Conservation (phyloP, 92 coral and sea anemone genomes). For the Parazoanthus darwini region DNA sequence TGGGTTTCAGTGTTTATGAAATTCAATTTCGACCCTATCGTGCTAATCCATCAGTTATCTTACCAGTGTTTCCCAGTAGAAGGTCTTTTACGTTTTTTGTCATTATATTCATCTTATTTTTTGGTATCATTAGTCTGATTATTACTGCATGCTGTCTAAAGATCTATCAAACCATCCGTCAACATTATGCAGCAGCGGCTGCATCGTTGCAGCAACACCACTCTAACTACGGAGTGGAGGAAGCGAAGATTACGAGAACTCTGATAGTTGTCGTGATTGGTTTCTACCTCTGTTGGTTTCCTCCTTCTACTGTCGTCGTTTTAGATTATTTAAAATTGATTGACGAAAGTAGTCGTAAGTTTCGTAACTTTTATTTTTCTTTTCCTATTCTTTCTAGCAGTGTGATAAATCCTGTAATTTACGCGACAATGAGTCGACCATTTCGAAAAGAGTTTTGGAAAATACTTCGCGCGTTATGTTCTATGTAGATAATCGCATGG, state of each 20-base stretch:
- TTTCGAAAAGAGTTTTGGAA: background rate
- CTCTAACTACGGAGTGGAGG: constrained; percentile 18
- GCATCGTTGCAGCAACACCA: background rate
- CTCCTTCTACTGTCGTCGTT: background rate
- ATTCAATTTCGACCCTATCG: background rate
- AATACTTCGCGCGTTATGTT: too few species aligned
- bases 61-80: background rate
- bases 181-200: background rate
- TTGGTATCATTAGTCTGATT: background rate
- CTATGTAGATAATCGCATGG: too few species aligned
- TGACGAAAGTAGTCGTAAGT: background rate
- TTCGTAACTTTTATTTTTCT: background rate
- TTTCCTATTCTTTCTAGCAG: background rate
- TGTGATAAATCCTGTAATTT: background rate
- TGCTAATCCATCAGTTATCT: background rate
- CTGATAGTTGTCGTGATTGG: background rate
- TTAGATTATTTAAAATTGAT: background rate
- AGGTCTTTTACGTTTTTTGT: background rate
- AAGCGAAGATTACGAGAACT: background rate
- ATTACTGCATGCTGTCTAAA: background rate
- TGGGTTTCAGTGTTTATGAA: background rate
- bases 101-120: background rate
- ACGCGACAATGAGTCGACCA: background rate
- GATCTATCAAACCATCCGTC: constrained; percentile 30
- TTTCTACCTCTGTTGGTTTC: background rate